phyloP scores from a whole-genome alignment of 2,113 vertebrate genomes.

The Gallinago paraguaiae region DNA sequence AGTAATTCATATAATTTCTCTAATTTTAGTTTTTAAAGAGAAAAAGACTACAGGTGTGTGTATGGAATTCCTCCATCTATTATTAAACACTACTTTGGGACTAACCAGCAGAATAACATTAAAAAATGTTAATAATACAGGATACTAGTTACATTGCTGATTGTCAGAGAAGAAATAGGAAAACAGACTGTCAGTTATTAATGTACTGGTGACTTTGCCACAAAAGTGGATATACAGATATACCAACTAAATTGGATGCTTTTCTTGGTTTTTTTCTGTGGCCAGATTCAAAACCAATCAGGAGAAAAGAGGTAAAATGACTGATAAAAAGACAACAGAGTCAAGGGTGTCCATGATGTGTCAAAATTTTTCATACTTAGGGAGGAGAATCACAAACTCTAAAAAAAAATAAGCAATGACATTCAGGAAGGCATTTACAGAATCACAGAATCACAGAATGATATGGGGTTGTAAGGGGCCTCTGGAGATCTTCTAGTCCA shows the following conservation, averaged over 20 bases:
- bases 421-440: not conserved
- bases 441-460: not conserved
- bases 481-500: not conserved
- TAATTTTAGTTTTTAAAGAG: not conserved
- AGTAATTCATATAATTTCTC: not conserved
- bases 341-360: rapidly evolving
- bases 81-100: not conserved
- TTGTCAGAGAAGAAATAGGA: not conserved
- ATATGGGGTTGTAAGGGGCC: not conserved
- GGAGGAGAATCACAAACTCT: not conserved
- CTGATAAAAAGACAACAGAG: not conserved
- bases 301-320: not conserved
- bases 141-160: rapidly evolving
- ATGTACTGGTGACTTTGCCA: not conserved
- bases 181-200: not conserved
- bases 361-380: not conserved
- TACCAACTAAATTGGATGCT: rapidly evolving
- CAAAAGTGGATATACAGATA: rapidly evolving
- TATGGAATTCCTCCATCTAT: not conserved
- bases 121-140: not conserved
- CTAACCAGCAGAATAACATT: not conserved
- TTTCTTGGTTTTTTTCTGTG: not conserved
- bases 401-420: too few species aligned
- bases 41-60: not conserved
- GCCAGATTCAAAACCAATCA: not conserved